Conservation (phyloP, 2,797 vertebrate genomes). For the Holocentrus rufus region DNA sequence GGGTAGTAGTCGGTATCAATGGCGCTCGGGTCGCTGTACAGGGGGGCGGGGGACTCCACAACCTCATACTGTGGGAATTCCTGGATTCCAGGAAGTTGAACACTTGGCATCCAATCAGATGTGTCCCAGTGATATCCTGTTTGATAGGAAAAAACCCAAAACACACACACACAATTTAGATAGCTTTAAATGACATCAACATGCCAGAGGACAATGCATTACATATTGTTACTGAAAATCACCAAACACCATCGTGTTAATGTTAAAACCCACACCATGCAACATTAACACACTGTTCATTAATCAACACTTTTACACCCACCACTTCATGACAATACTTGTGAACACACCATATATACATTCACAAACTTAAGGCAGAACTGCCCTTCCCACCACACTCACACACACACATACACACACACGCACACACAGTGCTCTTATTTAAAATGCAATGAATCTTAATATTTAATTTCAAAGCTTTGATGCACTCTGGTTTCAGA, state of each 20-base stretch:
- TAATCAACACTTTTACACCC: conserved; percentile 49
- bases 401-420: conserved; percentile 8
- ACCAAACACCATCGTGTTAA: conserved; percentile 51
- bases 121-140: conserved; percentile 99
- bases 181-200: neutral
- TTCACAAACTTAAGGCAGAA: conserved; percentile 8
- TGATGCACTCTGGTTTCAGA: neutral
- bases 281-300: conserved; percentile 51
- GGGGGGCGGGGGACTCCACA: conserved; percentile 87
- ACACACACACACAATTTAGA: conserved; percentile 19
- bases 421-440: neutral
- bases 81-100: conserved; percentile 98
- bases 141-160: conserved; percentile 28
- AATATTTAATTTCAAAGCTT: conserved; percentile 12
- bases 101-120: conserved; percentile 99
- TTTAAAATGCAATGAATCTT: neutral
- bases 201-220: neutral
- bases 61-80: conserved; percentile 97
- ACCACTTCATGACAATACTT: conserved; percentile 15
- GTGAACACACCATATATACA: conserved; percentile 36
- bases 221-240: neutral
- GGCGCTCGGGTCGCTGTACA: conserved; percentile 92
- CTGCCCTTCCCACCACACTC: neutral
- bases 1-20: conserved; percentile 99
- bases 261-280: conserved; percentile 76